Base-by-base conservation (phyloP, 2,113 vertebrate genomes). In the Galemys pyrenaicus region DNA sequence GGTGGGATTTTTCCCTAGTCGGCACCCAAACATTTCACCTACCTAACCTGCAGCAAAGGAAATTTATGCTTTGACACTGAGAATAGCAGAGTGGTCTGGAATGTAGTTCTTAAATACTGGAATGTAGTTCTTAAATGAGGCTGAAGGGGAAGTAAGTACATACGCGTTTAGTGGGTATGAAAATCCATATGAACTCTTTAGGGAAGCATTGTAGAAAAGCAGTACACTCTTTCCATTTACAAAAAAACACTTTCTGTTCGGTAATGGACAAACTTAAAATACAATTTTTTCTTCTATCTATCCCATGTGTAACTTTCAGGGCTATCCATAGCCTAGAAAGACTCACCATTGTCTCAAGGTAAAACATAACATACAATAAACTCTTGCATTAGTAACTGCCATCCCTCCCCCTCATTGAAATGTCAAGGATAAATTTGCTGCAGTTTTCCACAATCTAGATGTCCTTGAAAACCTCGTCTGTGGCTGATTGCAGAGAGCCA, bases 341-440 rank as follows among this genome's bases (percentile, higher is more conserved):
- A 97, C 96, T 68, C 24, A 94, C 92, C 58, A 81, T 5, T 95
- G 89, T 90, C 81, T 95, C 54, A 91, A 96, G 95, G 73, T 65
- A 92, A 97, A 96, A 94, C 71, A 65, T 10, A 96, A 70, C 1
- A 70, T 93, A 84, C 89, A 82, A 78, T 11, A 95, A 74, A 28
- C n/a, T 39, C 37, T 64, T 77, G 87, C 78, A 0, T 58, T 94
- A 87, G 9, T 89, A 95, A 96, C 87, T 46, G 10, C 35, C 58
- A 90, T 97, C 94, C 82, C 26, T 1, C 11, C 62, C n/a, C 62
- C 39, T 20, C 39, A 88, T 19, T 94, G 68, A 94, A 84, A 73
- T 95, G 74, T 82, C 19, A 15, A 80, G 75, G 37, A 75, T 94
- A 71, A n/a, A 91, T 94, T 95, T 95, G 22, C 83, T 94, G 56